phyloP scores from a whole-genome alignment of 2,888 invertebrate genomes.

The Cosmorhoe ocellata region DNA sequence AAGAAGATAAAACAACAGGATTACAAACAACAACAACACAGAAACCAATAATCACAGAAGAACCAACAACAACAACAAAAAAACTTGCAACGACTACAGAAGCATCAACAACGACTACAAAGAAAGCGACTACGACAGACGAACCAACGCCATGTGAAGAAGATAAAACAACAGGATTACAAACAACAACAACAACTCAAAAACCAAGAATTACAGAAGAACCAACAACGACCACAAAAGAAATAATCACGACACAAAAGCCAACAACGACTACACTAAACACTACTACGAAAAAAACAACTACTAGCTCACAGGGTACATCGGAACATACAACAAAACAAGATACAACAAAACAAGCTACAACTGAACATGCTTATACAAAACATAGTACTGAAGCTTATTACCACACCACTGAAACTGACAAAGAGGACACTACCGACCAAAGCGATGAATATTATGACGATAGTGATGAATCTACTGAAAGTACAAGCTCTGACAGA shows the following conservation, averaged over 20 bases:
- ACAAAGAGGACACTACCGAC: too few species aligned
- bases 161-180: too few species aligned
- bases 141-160: too few species aligned
- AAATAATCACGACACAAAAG: not conserved
- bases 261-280: not conserved
- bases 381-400: not conserved
- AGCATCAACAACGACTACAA: too few species aligned
- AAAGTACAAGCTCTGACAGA: too few species aligned
- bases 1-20: conserved; percentile 3
- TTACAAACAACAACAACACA: not conserved
- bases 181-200: not conserved
- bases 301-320: not conserved
- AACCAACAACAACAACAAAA: not conserved
- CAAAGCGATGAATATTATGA: too few species aligned
- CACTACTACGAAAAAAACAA: not conserved
- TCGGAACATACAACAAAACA: not conserved
- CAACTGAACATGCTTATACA: not conserved
- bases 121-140: too few species aligned
- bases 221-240: not conserved
- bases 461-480: too few species aligned
- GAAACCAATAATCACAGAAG: too few species aligned
- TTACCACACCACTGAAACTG: not conserved
- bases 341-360: not conserved
- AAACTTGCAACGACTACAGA: too few species aligned
- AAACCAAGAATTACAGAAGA: not conserved